A percentile compares a stretch with the other conserved stretches of the same genome.
phyloP scores from a whole-genome alignment of 2,113 vertebrate genomes.

The Coptodon bakossiorum region DNA sequence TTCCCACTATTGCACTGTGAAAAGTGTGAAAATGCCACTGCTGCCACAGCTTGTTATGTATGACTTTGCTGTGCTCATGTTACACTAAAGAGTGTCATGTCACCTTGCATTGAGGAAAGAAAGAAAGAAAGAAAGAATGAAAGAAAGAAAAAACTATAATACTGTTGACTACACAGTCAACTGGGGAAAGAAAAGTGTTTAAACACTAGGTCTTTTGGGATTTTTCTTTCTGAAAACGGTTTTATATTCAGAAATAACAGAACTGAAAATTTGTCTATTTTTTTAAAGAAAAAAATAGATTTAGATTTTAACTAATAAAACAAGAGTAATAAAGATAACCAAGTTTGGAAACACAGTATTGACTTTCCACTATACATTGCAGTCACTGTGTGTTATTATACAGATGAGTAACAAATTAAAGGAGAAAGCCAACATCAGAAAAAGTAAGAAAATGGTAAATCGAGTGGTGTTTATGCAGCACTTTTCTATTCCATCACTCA shows the following conservation, averaged over 20 bases:
- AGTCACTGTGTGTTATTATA: neutral
- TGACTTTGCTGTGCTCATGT: neutral
- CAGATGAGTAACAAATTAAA: neutral
- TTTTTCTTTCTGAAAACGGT: neutral
- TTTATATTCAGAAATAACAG: neutral
- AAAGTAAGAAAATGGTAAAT: neutral
- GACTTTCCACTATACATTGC: neutral
- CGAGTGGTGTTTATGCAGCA: neutral
- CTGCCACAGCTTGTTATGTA: neutral
- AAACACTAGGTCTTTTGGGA: neutral
- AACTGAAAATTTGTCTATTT: neutral
- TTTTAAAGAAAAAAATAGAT: neutral
- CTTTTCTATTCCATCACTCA: neutral
- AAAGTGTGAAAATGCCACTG: neutral
- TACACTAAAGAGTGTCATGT: neutral
- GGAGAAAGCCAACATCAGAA: neutral
- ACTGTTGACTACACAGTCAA: neutral
- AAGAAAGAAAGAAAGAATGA: neutral
- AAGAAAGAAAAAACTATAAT: neutral
- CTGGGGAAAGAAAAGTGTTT: neutral
- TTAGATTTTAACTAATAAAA: neutral
- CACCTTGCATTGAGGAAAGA: neutral
- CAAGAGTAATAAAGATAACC: neutral
- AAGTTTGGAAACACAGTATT: neutral
- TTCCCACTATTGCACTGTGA: neutral